Evolutionary conservation across 2,888 invertebrate species (phyloP).

Genomic region (Leistus spinibarbis): DNA sequence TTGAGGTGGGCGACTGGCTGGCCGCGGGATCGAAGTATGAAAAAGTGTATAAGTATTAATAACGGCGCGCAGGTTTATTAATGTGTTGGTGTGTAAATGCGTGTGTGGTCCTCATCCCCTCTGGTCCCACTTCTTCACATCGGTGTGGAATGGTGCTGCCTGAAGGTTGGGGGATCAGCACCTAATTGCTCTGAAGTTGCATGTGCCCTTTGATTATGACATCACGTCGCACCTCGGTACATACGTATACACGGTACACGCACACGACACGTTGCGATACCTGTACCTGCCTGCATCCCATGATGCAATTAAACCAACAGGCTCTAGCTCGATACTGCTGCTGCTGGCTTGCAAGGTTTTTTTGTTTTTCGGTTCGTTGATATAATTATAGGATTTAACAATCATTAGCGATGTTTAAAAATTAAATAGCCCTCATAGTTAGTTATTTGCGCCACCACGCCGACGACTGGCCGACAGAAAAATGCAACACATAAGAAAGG

Average conservation of each 20-base stretch:
- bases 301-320: slow-evolving; percentile 6
- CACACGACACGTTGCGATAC: not conserved
- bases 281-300: not conserved
- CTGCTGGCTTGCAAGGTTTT: not conserved
- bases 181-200: slow-evolving; percentile 19
- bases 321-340: not conserved
- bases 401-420: slow-evolving; percentile 28
- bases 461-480: not conserved
- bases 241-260: not conserved
- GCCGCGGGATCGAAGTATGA: slow-evolving; percentile 54
- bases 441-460: not conserved
- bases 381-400: slow-evolving; percentile 27
- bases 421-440: slow-evolving; percentile 9
- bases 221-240: slow-evolving; percentile 12
- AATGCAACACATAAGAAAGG: no score
- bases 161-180: slow-evolving; percentile 7
- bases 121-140: slow-evolving; percentile 36
- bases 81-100: slow-evolving; percentile 55
- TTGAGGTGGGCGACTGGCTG: slow-evolving; percentile 44
- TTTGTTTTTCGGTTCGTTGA: slow-evolving; percentile 4
- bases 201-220: slow-evolving; percentile 27
- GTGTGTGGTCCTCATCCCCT: slow-evolving; percentile 53
- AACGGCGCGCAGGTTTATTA: slow-evolving; percentile 55
- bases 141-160: not conserved
- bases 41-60: slow-evolving; percentile 57